Evolutionary conservation across 2,113 vertebrate species (phyloP).

Genomic region (Cynopterus brachyotis): DNA sequence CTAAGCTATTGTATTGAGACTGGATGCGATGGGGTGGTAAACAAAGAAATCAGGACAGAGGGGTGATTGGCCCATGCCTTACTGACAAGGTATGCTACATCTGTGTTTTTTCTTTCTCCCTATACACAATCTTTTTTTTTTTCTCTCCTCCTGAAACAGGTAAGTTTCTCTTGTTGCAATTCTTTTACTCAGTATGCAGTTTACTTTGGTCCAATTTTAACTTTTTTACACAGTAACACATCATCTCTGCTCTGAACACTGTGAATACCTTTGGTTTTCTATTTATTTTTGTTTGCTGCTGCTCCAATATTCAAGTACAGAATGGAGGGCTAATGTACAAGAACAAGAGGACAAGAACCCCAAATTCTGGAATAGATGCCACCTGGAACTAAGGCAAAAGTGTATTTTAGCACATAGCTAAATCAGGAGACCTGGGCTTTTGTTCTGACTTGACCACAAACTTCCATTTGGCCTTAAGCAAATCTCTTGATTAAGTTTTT

Average conservation of each 20-base stretch:
- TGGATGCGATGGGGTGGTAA: neutral
- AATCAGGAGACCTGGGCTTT: neutral
- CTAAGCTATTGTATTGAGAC: neutral
- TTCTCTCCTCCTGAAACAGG: neutral
- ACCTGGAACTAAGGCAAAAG: neutral
- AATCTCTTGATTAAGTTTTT: neutral
- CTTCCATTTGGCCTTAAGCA: neutral
- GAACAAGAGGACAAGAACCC: no score
- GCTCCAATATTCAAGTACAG: neutral
- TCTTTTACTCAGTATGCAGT: neutral
- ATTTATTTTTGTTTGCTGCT: neutral
- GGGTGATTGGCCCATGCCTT: neutral
- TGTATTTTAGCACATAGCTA: neutral
- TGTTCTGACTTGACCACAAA: neutral
- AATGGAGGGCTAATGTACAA: neutral
- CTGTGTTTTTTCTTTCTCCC: neutral
- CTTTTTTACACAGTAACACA: slow-evolving; percentile 41
- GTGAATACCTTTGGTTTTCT: neutral
- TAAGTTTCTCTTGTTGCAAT: neutral
- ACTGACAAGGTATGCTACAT: neutral
- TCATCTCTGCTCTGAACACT: slow-evolving; percentile 24
- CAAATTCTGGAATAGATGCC: neutral
- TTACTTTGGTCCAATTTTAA: slow-evolving; percentile 54
- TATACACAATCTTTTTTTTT: neutral
- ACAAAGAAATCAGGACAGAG: neutral